Base-by-base conservation (phyloP, 2,797 vertebrate genomes). In the Fundulus diaphanus region DNA sequence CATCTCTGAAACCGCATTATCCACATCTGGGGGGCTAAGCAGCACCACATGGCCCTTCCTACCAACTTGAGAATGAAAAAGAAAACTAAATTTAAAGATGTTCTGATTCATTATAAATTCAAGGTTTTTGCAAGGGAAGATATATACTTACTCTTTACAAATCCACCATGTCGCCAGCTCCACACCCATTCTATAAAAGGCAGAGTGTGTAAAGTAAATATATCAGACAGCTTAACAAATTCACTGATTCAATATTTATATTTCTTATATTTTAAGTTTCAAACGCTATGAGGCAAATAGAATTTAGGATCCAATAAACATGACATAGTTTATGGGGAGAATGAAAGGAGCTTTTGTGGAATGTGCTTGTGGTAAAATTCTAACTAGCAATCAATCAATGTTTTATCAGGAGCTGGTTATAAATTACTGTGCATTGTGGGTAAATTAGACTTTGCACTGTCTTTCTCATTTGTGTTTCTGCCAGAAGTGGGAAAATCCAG, bases 1-100 rank as follows among this genome's bases (percentile, higher is more conserved):
- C 0, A 87, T 84, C 33, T 86, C 82, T 8, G 94, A 94, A 0
- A 96, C 92, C 69, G 56, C 56, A 0, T 72, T 3, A 52, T 95
- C 90, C 18, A 93, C 91, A 0, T 93, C 92, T 0, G 97, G 96
- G 4, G 92, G 94, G 40, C 97, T 97, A 51, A 99, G 92, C 68
- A 99, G 87, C 78, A 99, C 93, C 0, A 95, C 89, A 2, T 88
- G 93, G 20, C 81, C 86, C 29, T 82, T 83, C 18, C 48, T 82
- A 46, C 87, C 81, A 0, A 74, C 90, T 84, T 74, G 79, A 87
- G 33, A 78, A 27, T 61, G 49, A 44, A n/a, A 63, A 74, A 72
- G 71, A 67, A 13, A 83, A 40, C 1, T 5, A 31, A 42, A 44
- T 33, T 83, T n/a, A 89, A 16, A 76, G 15, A 40, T 68, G n/a